Evolutionary conservation across 2,888 invertebrate genomes (phyloP), one percentile per base, ranked within the genome.

Genomic region (Cabera pusaria): DNA sequence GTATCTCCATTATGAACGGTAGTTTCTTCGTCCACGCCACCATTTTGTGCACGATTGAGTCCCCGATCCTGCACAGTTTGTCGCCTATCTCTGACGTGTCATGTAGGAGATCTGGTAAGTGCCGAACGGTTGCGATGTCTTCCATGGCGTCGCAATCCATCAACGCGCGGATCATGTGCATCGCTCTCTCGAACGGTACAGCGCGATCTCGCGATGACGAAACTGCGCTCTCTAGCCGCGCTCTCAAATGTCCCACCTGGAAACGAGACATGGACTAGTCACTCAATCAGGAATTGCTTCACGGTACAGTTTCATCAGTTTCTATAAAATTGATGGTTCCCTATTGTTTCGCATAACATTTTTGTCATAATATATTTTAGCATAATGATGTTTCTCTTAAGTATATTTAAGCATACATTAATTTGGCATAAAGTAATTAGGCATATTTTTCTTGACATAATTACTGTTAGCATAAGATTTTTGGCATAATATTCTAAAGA

Each of bases 11-110:
- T 82, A 98, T 99, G 89, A 99, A 99, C 40, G 99, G 98, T 83
- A 99, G 90, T 87, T 97, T 94, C 86, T 98, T 98, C 67, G 98
- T 98, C 99, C 99, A 99, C 84, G 98, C 97, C 56, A 99, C 98
- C 90, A 99, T 93, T 90, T 98, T 98, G 90, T 97, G 97, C 40
- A 99, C 98, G 69, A 99, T 98, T 56, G 97, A 98, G 90, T 99
- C 98, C 32, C 98, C 98, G 71, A 98, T 97, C 85, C 95, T 96
- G 90, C 97, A 97, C 62, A 98, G 92, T 81, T 95, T 97, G 79
- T 97, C 96, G 66, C 95, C 96, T 66, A 97, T 93, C 85, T 96
- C 96, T 58, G 96, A 95, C 73, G 96, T 96, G 79, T 96, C 96
- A 80, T 96, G 96, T 58, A 97, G 91, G 71, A 96, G 92, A 83